Evolutionary conservation across 64 coral and sea anemone genomes (phyloP), one percentile per base, ranked within the genome.

Genomic region (Platygyra sinensis): DNA sequence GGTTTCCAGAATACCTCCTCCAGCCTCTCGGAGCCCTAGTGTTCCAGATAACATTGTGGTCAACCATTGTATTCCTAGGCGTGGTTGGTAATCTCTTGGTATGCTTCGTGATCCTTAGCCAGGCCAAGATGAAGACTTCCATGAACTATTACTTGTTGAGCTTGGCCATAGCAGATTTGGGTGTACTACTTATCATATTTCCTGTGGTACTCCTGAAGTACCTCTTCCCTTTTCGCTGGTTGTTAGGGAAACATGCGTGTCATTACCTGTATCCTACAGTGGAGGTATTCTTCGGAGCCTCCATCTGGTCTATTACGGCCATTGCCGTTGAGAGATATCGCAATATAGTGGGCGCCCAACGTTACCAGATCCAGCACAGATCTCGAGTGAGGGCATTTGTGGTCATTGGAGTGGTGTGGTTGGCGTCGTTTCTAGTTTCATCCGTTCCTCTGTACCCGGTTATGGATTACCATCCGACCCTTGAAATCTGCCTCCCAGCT

Each of bases 251-350:
- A 38, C 29, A 29, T 14, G 19, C 62, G 24, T 92, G 90, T 25
- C 62, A 78, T 50, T 92, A 86, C 52, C 8, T 92, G 18, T 36
- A 42, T 4, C 90, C 90, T 86, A 84, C 90, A 3, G 62, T 60
- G 10, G 90, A 92, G 31, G 78, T 92, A 24, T 92, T 92, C 30
- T 92, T 86, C 60, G 90, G 90, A 62, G 90, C 90, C 10, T 92
- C 90, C 16, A 79, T 92, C 15, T 92, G 90, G 90, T 92, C 90
- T 36, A 92, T 92, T 67, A 92, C 90, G 13, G 51, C 50, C 22
- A 92, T 92, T 16, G 90, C 90, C 72, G 78, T 92, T 8, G 90
- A 92, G 31, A 77, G 90, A 39, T 86, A 92, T 30, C 62, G 72
- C 6, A 92, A 86, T 52, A 86, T 92, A 32, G 71, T 77, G 1